Evolutionary conservation across 2,888 invertebrate genomes (phyloP).

Genomic region (Drosophila fulvimacula): DNA sequence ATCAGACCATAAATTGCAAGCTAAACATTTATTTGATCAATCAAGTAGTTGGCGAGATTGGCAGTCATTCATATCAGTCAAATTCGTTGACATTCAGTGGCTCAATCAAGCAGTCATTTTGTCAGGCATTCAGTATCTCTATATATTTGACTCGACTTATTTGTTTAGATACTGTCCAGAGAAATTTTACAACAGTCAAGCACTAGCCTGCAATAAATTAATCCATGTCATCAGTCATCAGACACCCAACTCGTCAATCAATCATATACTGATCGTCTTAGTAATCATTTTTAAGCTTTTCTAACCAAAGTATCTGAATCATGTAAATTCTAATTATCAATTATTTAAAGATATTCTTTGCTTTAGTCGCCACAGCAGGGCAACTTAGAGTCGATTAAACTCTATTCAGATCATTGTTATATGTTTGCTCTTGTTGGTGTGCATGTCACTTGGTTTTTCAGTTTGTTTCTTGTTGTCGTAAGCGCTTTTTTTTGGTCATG

Average conservation of each 20-base stretch:
- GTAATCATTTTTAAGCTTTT: not conserved
- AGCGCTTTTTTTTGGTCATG: constrained; percentile 44
- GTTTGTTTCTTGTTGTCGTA: constrained; percentile 51
- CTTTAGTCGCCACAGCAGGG: not conserved
- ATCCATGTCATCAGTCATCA: not conserved
- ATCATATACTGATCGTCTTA: not conserved
- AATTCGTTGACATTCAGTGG: too few relatives aligned
- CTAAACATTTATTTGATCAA: not conserved
- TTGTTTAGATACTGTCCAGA: not conserved
- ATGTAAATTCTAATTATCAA: not conserved
- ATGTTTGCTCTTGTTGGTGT: constrained; percentile 40
- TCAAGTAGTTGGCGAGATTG: not conserved
- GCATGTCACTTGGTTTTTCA: constrained; percentile 48
- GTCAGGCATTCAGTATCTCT: not conserved
- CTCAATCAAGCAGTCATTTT: not conserved
- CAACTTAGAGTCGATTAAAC: not conserved
- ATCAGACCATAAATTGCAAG: too few relatives aligned
- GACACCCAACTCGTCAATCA: not conserved
- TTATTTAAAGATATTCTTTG: not conserved
- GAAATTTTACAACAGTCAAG: not conserved
- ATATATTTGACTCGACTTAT: not conserved
- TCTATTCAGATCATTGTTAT: constrained; percentile 4
- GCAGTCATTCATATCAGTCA: too few relatives aligned
- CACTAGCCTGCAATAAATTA: not conserved
- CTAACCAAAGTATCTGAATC: not conserved